Base-by-base conservation (phyloP, 1,140 invertebrate species). In the Eueides isabella region DNA sequence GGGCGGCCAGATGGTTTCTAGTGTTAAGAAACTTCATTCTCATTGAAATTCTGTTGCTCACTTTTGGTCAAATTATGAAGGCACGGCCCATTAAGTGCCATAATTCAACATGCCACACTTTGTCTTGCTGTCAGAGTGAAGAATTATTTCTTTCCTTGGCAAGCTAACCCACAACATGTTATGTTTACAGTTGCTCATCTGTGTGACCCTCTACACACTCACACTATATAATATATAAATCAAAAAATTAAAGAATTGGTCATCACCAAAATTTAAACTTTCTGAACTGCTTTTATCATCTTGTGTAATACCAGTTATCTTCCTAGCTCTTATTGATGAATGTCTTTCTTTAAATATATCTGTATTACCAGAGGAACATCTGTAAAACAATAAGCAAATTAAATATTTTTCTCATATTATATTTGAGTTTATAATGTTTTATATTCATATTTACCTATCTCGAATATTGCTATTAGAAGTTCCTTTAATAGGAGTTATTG, bases 271-370 rank as follows among this genome's bases (percentile, higher is more conserved):
- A 68, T 85, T 93, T 44, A 97, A 94, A 88, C 96, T 97, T 90
- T 97, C 96, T 80, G 93, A 95, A 80, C 96, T 97, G 84, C 96
- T 97, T 80, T 95, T 96, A 80, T 96, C 95, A 79, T 95, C 95
- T 83, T 94, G 92, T 78, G 92, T 94, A 75, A 94, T 93, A 72
- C 94, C 94, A 80, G 94, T 84, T 72, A 74, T 74, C 84, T 91
- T 90, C 55, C 84, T 94, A 87, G 76, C 90, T 90, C 87, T 94
- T 90, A 81, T 90, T 90, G 85, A 94, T 92, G 85, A 92, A 88
- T 80, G 95, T 78, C 94, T 93, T 79, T 95, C 95, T 77, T 92
- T 94, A 80, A 94, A 88, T 62, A 93, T 92, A 79, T 95, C 94
- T 65, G 94, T 94, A 83, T 94, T 95, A 55, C 93, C 93, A 77